A percentile compares a stretch with the other conserved stretches of the same genome.
These are phyloP conservation scores for Calliopum simillimum DNA, from an alignment of 2,888 invertebrate species.

Conservation along the genomic window DNA sequence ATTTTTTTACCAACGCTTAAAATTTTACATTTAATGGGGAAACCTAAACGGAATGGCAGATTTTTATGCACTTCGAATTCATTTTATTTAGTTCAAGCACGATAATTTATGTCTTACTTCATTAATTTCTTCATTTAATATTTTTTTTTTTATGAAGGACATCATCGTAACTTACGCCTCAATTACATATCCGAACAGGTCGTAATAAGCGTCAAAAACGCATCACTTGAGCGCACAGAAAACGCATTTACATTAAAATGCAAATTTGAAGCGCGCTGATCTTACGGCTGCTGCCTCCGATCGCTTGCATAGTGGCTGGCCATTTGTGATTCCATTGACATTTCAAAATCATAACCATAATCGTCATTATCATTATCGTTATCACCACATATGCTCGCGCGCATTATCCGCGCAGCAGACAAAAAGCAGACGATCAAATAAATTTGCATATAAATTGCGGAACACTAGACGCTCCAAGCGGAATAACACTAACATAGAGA, in stretches of 20 bases:
- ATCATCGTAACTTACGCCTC: constrained; percentile 10
- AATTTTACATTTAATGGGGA: no score
- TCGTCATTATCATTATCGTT: constrained; percentile 43
- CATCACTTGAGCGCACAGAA: constrained; percentile 27
- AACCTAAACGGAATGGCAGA: no score
- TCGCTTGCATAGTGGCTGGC: not conserved
- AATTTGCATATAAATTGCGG: constrained; percentile 33
- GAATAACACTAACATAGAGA: not conserved
- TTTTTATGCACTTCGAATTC: no score
- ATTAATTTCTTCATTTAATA: no score
- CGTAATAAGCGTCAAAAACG: constrained; percentile 27
- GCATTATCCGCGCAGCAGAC: constrained; percentile 12
- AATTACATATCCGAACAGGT: constrained; percentile 17
- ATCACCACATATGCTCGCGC: constrained; percentile 41
- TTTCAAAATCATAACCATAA: constrained; percentile 38
- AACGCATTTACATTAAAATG: constrained; percentile 30
- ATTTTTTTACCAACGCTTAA: no score
- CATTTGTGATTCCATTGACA: constrained; percentile 30
- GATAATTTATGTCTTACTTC: no score
- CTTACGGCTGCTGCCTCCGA: no score
- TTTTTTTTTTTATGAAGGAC: constrained; percentile 1
- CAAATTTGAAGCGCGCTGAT: constrained; percentile 14
- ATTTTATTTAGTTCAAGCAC: no score
- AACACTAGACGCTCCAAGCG: constrained; percentile 14
- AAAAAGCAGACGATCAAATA: constrained; percentile 18